Base-by-base conservation (phyloP, 1,140 invertebrate genomes). In the Caenorhabditis elegans region DNA sequence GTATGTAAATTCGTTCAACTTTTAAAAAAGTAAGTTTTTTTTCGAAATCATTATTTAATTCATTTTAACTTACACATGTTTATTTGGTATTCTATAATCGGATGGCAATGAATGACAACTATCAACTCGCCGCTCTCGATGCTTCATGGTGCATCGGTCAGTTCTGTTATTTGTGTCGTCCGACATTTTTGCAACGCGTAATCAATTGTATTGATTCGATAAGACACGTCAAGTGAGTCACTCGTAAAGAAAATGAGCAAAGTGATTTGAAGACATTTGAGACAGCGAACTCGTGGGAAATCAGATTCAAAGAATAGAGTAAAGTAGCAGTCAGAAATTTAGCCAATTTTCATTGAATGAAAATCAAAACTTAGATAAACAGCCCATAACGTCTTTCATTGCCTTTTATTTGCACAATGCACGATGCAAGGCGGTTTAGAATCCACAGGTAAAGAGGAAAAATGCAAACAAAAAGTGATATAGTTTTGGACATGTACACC, bases 61-160 rank as follows among this genome's bases (percentile, higher is more conserved):
- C n/a, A n/a, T n/a, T n/a, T n/a, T n/a, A 39, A 70, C 60, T 70
- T 22, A 70, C 60, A 70, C 60, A 70, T 70, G 60, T 43, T 70
- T 39, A 70, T 70, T 70, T 10, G 60, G 60, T 19, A 70, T 70
- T 70, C 60, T 70, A 70, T 70, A 70, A 70, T 70, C 60, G 39
- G 60, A 31, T 10, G 60, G 60, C 34, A 70, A 39, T 3, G 60
- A 70, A 22, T 70, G 34, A 43, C 60, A 70, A 70, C 34, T 70
- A 13, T 70, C 60, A 10, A 70, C 13, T 10, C 34, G 60, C 43
- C n/a, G 36, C 34, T 70, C 34, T 39, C 60, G 17, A 10, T 70
- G 60, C n/a, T 70, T 70, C 60, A 70, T 70, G 19, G 31, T 24
- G 34, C 19, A 70, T 34, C 34, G 60, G 39, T 70, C 19, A 22